These are phyloP conservation scores for Cygnus olor DNA, from an alignment of 2,797 vertebrate genomes.

Conservation along the genomic window DNA sequence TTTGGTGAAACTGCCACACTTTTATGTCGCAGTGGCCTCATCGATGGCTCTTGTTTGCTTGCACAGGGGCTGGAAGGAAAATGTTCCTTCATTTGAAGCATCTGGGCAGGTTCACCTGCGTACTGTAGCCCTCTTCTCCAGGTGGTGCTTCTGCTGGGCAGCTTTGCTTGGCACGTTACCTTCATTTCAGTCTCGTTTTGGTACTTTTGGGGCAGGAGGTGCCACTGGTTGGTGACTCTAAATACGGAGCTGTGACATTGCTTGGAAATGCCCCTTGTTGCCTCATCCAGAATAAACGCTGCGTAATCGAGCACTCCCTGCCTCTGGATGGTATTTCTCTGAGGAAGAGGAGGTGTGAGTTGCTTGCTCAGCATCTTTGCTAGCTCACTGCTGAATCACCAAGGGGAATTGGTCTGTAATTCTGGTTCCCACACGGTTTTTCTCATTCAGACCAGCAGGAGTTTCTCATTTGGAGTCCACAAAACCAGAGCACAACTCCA, in stretches of 20 bases:
- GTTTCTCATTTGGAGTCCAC: background rate
- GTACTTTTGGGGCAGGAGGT: background rate
- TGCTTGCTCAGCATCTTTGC: background rate
- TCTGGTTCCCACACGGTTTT: fast-evolving
- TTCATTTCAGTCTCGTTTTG: fast-evolving
- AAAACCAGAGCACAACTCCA: background rate
- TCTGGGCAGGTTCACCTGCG: background rate
- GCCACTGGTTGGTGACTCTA: background rate
- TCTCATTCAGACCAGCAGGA: background rate
- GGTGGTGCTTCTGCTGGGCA: background rate
- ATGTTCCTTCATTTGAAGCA: background rate
- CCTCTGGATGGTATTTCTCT: background rate
- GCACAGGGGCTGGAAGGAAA: background rate
- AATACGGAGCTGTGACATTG: background rate
- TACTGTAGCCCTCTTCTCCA: background rate
- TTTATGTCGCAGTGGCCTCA: background rate
- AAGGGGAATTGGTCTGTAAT: background rate
- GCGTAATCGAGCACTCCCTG: background rate
- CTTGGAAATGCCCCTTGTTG: background rate
- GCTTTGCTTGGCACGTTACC: fast-evolving
- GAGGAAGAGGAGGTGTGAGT: background rate
- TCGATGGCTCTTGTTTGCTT: background rate
- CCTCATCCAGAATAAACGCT: background rate
- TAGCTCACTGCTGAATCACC: background rate
- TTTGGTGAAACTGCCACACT: background rate